Evolutionary conservation across 2,113 vertebrate species (phyloP).

Genomic region (Campylomormyrus tamandua): DNA sequence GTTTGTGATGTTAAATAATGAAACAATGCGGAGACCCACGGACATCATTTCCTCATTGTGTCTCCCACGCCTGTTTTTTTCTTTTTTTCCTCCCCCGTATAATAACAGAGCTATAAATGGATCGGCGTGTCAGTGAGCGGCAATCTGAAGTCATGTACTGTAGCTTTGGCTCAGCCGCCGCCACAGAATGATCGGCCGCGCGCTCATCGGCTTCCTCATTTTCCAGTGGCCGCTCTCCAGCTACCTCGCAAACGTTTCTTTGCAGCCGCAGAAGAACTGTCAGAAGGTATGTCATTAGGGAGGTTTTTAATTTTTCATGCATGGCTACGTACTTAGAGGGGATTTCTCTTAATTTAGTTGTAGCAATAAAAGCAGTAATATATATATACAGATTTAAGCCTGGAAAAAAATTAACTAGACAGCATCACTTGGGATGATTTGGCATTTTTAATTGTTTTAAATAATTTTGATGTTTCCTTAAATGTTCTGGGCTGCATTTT

Average conservation of each 20-base stretch:
- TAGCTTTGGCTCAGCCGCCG: conserved; percentile 10
- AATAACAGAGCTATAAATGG: conserved; percentile 28
- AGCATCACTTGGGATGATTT: neutral
- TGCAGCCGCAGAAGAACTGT: neutral
- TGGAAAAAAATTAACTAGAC: neutral
- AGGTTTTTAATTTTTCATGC: neutral
- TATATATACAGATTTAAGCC: neutral
- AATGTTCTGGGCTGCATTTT: neutral
- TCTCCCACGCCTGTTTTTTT: conserved; percentile 22
- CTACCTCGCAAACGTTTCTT: neutral
- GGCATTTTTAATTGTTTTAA: neutral
- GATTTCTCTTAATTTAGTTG: neutral
- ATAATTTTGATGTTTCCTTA: neutral
- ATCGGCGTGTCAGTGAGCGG: neutral
- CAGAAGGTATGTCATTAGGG: conserved; percentile 42
- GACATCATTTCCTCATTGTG: conserved; percentile 23
- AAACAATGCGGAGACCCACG: neutral
- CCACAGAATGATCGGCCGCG: conserved; percentile 44
- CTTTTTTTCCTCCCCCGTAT: neutral
- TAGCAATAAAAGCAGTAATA: neutral
- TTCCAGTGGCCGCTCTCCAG: conserved; percentile 39
- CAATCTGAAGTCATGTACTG: conserved; percentile 13
- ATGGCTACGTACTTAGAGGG: neutral
- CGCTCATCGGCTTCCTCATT: conserved; percentile 36
- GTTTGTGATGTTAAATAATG: neutral